These are phyloP conservation scores for Caenorhabditis sp. DNA, from an alignment of 2,888 invertebrate genomes.

Conservation along the genomic window DNA sequence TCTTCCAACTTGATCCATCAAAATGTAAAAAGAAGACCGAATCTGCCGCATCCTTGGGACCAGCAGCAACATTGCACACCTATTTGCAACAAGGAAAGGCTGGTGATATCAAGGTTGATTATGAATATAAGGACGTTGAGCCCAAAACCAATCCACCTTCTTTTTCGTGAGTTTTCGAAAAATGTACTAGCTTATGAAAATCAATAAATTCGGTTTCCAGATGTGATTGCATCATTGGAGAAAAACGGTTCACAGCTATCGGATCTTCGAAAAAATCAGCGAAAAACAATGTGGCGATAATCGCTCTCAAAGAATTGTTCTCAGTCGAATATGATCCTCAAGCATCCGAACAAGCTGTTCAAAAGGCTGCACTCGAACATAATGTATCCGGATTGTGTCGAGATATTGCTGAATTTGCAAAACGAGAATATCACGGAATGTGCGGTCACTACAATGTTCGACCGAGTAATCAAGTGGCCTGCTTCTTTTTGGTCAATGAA, in stretches of 20 bases:
- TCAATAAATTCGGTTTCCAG: conserved; percentile 29
- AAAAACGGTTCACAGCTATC: conserved; percentile 31
- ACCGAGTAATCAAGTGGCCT: conserved; percentile 27
- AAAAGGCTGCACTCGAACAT: too few relatives aligned
- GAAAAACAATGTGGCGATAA: conserved; percentile 44
- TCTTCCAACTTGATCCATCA: conserved; percentile 23
- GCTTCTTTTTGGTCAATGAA: conserved; percentile 49
- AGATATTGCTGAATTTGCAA: conserved; percentile 28
- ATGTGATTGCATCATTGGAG: conserved; percentile 28
- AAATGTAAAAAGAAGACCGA: background rate
- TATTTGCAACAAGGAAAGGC: conserved; percentile 24
- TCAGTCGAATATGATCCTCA: conserved; percentile 14
- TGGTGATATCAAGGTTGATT: conserved; percentile 7
- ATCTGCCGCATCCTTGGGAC: conserved; percentile 6
- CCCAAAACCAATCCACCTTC: background rate
- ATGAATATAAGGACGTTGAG: conserved; percentile 32
- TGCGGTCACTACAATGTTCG: conserved; percentile 9
- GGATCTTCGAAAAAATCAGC: conserved; percentile 53
- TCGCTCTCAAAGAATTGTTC: conserved; percentile 45
- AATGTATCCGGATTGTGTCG: conserved; percentile 12
- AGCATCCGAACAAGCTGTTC: conserved; percentile 5
- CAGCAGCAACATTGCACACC: conserved; percentile 20
- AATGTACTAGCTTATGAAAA: too few relatives aligned
- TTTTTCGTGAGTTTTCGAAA: background rate
- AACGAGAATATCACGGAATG: conserved; percentile 34